A percentile compares a stretch with the other conserved stretches of the same genome.
Evolutionary conservation across 2,888 invertebrate species (phyloP).

Genomic region (Macrophya alboannulata): DNA sequence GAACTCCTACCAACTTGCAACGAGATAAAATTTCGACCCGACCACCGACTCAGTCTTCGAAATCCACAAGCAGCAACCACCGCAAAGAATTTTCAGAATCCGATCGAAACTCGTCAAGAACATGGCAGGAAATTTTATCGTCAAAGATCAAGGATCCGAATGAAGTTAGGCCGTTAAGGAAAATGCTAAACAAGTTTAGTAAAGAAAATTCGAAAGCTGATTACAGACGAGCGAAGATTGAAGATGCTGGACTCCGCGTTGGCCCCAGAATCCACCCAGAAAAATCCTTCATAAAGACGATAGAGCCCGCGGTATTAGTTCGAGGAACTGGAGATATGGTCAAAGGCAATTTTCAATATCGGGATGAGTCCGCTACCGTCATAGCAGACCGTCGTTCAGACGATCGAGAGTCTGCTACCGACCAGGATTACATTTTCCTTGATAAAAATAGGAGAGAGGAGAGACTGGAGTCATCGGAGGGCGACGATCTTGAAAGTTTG

Average conservation of each 20-base stretch:
- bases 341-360: constrained; percentile 50
- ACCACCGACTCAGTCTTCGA: background rate
- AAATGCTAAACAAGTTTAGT: background rate
- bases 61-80: background rate
- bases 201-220: background rate
- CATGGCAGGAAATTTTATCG: background rate
- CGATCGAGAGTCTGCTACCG: constrained; percentile 41
- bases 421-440: constrained; percentile 29
- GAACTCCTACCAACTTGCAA: background rate
- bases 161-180: background rate
- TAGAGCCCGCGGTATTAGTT: background rate
- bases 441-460: constrained; percentile 10
- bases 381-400: constrained; percentile 44
- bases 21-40: background rate
- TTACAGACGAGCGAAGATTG: background rate
- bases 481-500: background rate
- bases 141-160: background rate
- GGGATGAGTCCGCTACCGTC: constrained; percentile 53
- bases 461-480: background rate
- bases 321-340: constrained; percentile 7
- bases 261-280: background rate
- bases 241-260: background rate
- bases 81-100: background rate
- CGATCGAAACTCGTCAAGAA: background rate
- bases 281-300: background rate